A percentile compares a stretch with the other conserved stretches of the same genome.
Evolutionary conservation across 1,140 invertebrate genomes (phyloP).

Genomic region (Pachypsylla venusta): DNA sequence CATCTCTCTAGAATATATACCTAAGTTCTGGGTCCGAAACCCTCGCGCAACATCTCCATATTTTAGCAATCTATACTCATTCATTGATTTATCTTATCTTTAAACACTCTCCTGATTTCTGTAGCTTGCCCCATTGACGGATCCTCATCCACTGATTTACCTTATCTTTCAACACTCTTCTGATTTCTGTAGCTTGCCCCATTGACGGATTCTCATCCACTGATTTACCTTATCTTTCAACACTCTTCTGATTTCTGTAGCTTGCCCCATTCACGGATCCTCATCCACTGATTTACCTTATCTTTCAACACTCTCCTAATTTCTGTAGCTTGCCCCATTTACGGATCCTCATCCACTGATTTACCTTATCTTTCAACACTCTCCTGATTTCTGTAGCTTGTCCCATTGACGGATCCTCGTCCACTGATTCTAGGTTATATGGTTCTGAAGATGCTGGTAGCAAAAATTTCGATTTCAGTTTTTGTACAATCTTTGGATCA

Average conservation of each 20-base stretch:
- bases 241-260: neutral
- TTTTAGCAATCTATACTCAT: too few species aligned
- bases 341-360: neutral
- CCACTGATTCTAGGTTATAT: conserved; percentile 26
- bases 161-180: too few species aligned
- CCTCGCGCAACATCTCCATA: too few species aligned
- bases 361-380: conserved; percentile 30
- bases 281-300: neutral
- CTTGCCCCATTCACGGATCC: neutral
- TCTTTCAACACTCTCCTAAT: neutral
- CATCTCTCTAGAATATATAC: too few species aligned
- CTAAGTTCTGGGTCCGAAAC: too few species aligned
- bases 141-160: too few species aligned
- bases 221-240: neutral
- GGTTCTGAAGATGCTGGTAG: conserved; percentile 21
- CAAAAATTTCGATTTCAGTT: conserved; percentile 23
- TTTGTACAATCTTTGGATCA: conserved; percentile 23
- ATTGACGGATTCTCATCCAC: too few species aligned
- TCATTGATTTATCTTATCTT: conserved; percentile 27
- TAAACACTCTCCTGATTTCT: conserved; percentile 27
- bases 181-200: too few species aligned
- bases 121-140: conserved; percentile 33
- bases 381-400: conserved; percentile 28
- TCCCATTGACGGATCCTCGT: conserved; percentile 33
- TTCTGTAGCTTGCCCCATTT: conserved; percentile 16